These are phyloP conservation scores for Pedetes capensis DNA, from an alignment of 2,113 vertebrate genomes.

Conservation along the genomic window DNA sequence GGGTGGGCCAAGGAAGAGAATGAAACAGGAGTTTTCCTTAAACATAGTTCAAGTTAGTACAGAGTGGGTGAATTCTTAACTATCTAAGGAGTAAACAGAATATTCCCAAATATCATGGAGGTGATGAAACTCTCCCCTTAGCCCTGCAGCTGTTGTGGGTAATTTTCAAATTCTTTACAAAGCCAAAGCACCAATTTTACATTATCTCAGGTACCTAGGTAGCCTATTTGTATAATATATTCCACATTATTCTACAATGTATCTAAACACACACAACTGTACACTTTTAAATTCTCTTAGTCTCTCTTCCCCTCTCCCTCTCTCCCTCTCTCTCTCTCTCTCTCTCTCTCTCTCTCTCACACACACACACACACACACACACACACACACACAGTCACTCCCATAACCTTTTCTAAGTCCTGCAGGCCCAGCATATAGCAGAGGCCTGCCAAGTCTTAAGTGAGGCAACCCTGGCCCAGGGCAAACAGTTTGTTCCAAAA, in stretches of 20 bases:
- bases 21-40: conserved; percentile 40
- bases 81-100: conserved; percentile 78
- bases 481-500: conserved; percentile 54
- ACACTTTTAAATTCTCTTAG: conserved; percentile 70
- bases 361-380: too few relatives aligned
- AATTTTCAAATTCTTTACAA: conserved; percentile 68
- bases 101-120: conserved; percentile 21
- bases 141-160: conserved; percentile 35
- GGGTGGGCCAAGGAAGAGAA: not conserved
- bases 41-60: conserved; percentile 77
- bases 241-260: conserved; percentile 95
- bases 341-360: not conserved
- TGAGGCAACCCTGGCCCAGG: not conserved
- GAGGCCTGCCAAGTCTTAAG: not conserved
- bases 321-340: not conserved
- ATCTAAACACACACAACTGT: conserved; percentile 86
- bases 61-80: conserved; percentile 78
- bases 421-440: not conserved
- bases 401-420: conserved; percentile 38
- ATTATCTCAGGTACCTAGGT: conserved; percentile 72
- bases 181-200: conserved; percentile 76
- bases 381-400: too few relatives aligned
- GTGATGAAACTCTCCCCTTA: not conserved
- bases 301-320: not conserved
- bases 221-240: conserved; percentile 92